Base-by-base conservation (phyloP, 2,888 invertebrate species). In the Chaitophorus viminalis region DNA sequence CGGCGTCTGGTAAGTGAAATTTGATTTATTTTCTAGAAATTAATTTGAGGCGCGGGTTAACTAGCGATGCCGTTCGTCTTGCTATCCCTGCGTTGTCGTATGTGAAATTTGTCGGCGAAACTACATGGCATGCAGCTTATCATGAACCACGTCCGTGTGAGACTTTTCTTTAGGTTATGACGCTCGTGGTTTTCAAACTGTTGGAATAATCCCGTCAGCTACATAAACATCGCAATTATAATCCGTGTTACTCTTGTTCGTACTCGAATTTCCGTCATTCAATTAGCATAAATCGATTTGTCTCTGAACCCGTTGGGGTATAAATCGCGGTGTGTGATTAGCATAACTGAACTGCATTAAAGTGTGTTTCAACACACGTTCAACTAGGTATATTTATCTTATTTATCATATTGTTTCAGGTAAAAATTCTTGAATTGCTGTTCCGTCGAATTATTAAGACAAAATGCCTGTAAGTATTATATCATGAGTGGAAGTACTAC, bases 381-480 rank as follows among this genome's bases (percentile, higher is more conserved):
- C n/a, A n/a, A n/a, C n/a, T n/a, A n/a, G n/a, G n/a, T n/a, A n/a
- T n/a, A n/a, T n/a, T n/a, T n/a, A n/a, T n/a, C n/a, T n/a, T n/a
- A n/a, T n/a, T n/a, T n/a, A n/a, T n/a, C n/a, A 33, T 74, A 70
- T 4, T 60, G 52, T 86, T 77, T 29, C 54, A 86, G 86, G 60
- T 60, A 25, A n/a, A 31, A 36, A 79, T 3, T 60, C 78, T 72
- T 86, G 31, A 79, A 52, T 74, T 17, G 17, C n/a, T 31, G 18
- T 74, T 17, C 33, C 54, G 18, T 54, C 33, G 9, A 29, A 39
- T 52, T 52, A 36, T 39, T 72, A 79, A 87, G 17, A 60, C 78
- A 87, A 70, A 36, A 87, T 87, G 86, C 86, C 86, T 74, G 86
- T 87, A 79, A 87, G 86, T 87, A 76, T 46, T 31, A n/a, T 17